Conservation (phyloP, 2,113 vertebrate genomes). For the Podarcis cretensis region DNA sequence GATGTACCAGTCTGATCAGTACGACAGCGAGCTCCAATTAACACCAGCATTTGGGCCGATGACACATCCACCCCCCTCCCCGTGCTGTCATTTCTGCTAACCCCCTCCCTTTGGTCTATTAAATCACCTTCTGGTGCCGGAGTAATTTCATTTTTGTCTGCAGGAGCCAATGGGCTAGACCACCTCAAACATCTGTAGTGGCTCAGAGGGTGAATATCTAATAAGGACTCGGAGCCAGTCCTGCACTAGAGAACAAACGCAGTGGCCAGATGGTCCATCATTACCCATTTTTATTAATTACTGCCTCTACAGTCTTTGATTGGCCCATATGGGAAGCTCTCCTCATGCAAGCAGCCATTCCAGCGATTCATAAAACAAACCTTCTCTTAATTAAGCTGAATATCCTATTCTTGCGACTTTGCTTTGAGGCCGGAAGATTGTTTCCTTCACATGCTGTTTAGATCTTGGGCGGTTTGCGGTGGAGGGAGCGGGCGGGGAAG, state of each 20-base stretch:
- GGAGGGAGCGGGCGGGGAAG: no score
- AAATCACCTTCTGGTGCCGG: not conserved
- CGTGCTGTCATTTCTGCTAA: not conserved
- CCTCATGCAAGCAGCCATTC: not conserved
- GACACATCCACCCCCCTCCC: not conserved
- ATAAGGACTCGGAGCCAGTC: constrained; percentile 37
- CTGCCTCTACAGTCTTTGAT: not conserved
- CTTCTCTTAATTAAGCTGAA: constrained; percentile 23
- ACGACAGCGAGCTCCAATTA: constrained; percentile 1
- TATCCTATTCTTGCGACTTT: not conserved
- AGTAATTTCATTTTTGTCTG: constrained; percentile 36
- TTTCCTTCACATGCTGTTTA: constrained; percentile 36
- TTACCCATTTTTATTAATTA: constrained; percentile 65
- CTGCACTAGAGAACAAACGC: not conserved
- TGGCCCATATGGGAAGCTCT: constrained; percentile 42
- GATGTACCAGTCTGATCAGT: not conserved
- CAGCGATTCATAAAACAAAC: constrained; percentile 11
- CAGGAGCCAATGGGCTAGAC: not conserved
- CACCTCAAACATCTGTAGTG: constrained; percentile 34
- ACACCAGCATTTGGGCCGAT: fast-evolving
- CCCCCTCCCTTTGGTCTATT: not conserved
- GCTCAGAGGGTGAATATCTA: constrained; percentile 48
- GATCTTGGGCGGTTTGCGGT: not conserved
- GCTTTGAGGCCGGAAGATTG: constrained; percentile 15
- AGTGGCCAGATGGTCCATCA: constrained; percentile 60